These are phyloP conservation scores for Suncus etruscus DNA, from an alignment of 2,113 vertebrate species.

Conservation along the genomic window DNA sequence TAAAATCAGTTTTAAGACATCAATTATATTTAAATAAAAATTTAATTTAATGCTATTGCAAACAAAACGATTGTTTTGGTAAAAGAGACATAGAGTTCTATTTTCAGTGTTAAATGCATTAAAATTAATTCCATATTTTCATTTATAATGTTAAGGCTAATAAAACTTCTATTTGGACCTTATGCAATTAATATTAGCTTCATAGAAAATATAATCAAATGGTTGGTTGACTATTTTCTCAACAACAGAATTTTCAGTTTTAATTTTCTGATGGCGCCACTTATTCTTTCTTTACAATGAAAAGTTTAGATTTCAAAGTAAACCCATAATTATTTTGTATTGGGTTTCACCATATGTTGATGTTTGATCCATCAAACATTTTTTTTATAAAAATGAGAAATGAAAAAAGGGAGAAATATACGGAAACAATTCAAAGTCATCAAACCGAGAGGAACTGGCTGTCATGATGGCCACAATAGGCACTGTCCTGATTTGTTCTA, in stretches of 20 bases:
- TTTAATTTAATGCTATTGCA: neutral
- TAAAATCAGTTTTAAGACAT: slow-evolving; percentile 48
- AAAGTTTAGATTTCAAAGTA: slow-evolving; percentile 3
- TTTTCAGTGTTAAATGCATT: slow-evolving; percentile 45
- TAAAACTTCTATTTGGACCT: slow-evolving; percentile 28
- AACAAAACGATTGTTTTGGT: slow-evolving; percentile 44
- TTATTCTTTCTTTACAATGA: neutral
- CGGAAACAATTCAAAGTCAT: slow-evolving; percentile 14
- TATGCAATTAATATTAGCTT: slow-evolving; percentile 4
- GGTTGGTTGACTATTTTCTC: neutral
- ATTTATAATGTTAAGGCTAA: slow-evolving; percentile 12
- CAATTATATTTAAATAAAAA: slow-evolving; percentile 11
- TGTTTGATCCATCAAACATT: neutral
- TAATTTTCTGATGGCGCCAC: slow-evolving; percentile 13
- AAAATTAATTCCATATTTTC: slow-evolving; percentile 37
- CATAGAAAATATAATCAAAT: slow-evolving; percentile 48
- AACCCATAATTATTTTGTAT: slow-evolving; percentile 54
- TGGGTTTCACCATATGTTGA: neutral
- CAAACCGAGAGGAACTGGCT: neutral
- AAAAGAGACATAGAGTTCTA: neutral
- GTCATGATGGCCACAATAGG: neutral
- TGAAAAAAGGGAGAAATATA: slow-evolving; percentile 9
- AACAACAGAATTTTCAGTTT: neutral
- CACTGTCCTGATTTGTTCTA: neutral
- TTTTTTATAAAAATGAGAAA: slow-evolving; percentile 52